Evolutionary conservation across 2,888 invertebrate genomes (phyloP), one percentile per base, ranked within the genome.

Genomic region (Agonopterix alstromeriana): DNA sequence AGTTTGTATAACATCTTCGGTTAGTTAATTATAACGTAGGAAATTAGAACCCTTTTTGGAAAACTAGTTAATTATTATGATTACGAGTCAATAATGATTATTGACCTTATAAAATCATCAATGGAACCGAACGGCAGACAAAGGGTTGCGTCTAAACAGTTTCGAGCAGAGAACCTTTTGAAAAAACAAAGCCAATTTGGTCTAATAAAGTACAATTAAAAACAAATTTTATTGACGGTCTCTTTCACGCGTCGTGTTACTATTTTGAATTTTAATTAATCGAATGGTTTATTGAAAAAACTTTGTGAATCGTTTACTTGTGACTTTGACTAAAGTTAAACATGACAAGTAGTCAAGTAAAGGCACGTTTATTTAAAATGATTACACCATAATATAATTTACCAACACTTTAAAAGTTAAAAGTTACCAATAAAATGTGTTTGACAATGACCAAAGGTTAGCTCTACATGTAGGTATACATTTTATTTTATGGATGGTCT

Each of bases 71-170:
- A 83, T 82, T 80, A 82, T 27, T 82, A 78, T 70, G 73, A 85
- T 82, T 78, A 73, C 64, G 27, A 76, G 77, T 75, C 77, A 80
- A 86, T 86, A 80, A 83, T 82, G 71, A 80, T 80, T 82, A 88
- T 86, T 83, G 84, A 75, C 80, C 84, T 82, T 83, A 72, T 81
- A 87, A 81, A 88, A 88, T 87, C 83, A 74, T 85, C 85, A 86
- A 87, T 87, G 70, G 74, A 43, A 69, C 86, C 87, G 87, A 84
- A 75, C 45, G 54, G 38, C 49, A 54, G 63, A 77, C 76, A 79
- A 85, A 82, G 77, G 74, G 68, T 59, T 61, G 80, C 78, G 82
- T 74, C 80, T 51, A 64, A 62, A 66, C 48, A 14, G 65, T 73
- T 68, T 65, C 67, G 65, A 57, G 44, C 56, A 61, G 60, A 61